Conservation (phyloP, 2,797 vertebrate genomes). For the Myripristis jacobus region DNA sequence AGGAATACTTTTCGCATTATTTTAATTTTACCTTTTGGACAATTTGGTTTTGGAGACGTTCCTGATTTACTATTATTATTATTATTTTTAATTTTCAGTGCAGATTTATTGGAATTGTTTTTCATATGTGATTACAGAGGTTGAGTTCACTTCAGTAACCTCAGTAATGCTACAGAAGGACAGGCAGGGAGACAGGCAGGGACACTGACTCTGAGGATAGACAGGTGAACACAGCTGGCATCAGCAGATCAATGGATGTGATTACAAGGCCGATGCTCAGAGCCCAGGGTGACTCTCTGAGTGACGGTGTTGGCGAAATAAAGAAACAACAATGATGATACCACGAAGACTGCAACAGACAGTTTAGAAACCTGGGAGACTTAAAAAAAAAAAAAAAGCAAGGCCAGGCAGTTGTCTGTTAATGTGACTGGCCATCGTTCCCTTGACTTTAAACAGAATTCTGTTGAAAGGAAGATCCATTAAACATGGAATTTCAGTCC, state of each 20-base stretch:
- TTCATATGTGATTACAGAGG: not conserved
- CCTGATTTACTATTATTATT: too few relatives aligned
- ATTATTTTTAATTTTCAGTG: too few relatives aligned
- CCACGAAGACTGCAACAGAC: slow-evolving; percentile 59
- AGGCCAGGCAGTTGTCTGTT: slow-evolving; percentile 27
- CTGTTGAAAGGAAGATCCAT: slow-evolving; percentile 81
- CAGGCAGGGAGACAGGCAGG: slow-evolving; percentile 7
- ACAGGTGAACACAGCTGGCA: slow-evolving; percentile 45
- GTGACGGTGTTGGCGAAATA: slow-evolving; percentile 56
- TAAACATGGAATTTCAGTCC: slow-evolving; percentile 85
- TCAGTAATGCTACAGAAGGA: not conserved
- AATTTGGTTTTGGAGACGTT: too few relatives aligned
- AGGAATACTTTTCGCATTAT: too few relatives aligned
- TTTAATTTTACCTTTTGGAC: too few relatives aligned
- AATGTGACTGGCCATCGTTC: slow-evolving; percentile 54
- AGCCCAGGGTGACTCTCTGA: slow-evolving; percentile 20
- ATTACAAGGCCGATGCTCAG: slow-evolving; percentile 35
- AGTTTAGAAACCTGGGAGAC: slow-evolving; percentile 50
- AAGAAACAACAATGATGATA: slow-evolving; percentile 50
- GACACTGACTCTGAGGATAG: slow-evolving; percentile 17
- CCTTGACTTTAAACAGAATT: slow-evolving; percentile 72
- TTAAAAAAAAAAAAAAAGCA: too few relatives aligned
- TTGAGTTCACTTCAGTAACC: slow-evolving; percentile 21
- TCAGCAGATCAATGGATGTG: slow-evolving; percentile 33
- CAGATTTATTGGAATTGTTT: too few relatives aligned